Base-by-base conservation (phyloP, 2,797 vertebrate genomes). In the Hoplostethus atlanticus region DNA sequence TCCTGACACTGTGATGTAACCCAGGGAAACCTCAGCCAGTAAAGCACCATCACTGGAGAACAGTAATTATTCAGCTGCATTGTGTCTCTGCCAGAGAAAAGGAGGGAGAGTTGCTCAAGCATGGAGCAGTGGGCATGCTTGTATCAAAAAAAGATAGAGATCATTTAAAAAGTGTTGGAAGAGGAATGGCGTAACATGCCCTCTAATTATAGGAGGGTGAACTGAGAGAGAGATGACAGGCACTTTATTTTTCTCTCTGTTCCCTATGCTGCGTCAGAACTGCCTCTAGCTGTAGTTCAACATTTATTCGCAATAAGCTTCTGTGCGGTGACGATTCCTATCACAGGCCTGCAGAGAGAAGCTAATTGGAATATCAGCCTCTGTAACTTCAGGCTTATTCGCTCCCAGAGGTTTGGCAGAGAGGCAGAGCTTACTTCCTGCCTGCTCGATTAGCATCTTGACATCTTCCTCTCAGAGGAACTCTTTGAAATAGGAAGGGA, bases 341-440 rank as follows among this genome's bases (percentile, higher is more conserved):
- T 81, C 54, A 68, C 71, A 78, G 73, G 21, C 74, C 76, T 1
- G 11, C 42, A 63, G 73, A 70, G 80, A 68, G 60, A 72, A 68
- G 58, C 67, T 89, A 84, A 87, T 88, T 88, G 79, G 64, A 85
- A 54, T 56, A 77, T 87, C 65, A 67, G 56, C 8, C 67, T 68
- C 54, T 61, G 75, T 83, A 64, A 80, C 76, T 69, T 73, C 66
- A 83, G 79, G 52, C 7, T 12, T 54, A 38, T 78, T 73, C 30
- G 28, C 69, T 81, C 62, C 71, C 71, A n/a, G 62, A 84, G 75
- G 54, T 79, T 83, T 53, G 50, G 62, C 42, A 54, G 48, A 21
- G 61, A 65, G 61, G 56, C 28, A 34, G 52, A 54, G 12, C 34
- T 58, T 42, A 44, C 52, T 36, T 13, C 7, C 51, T 73, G 66